Base-by-base conservation (phyloP, 2,888 invertebrate genomes). In the Coleophora deauratella region DNA sequence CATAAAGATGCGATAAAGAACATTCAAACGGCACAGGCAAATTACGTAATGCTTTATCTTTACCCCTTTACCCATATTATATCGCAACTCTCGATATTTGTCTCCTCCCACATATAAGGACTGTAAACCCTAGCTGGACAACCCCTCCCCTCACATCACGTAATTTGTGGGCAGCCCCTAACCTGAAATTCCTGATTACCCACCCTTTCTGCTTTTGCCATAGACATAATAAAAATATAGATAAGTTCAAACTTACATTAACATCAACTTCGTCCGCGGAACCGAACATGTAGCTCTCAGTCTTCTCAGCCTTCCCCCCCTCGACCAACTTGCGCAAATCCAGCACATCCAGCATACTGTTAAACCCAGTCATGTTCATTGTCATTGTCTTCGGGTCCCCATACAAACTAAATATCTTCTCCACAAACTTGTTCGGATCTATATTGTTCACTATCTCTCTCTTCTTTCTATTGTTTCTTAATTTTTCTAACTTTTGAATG, bases 281-380 rank as follows among this genome's bases (percentile, higher is more conserved):
- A 12, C 77, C 57, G 41, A 72, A 69, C 1, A 54, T 55, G 27
- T 63, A 66, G 27, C 57, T 67, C 21, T 70, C 70, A 9, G 42
- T 62, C 49, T 53, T 73, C 46, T 66, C 63, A 3, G 64, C 62
- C 3, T 64, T 56, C 0, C 81, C 77, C 11, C 86, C 85, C 9
- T 74, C 67, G 14, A 88, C 65, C 47, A 90, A 65, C 44, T 85
- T 84, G 41, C 84, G 69, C 3, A 92, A 71, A 12, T 89, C 88
- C 49, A 92, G 58, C 34, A 85, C 88, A 38, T 81, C 75, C 9
- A 94, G 75, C 79, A 94, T 87, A 40, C 74, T 88, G 49, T 91
- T 90, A 55, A 94, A 93, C n/a, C 91, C 91, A 3, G 88, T 87
- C 49, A 87, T 52, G 57, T 87, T 85, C 77, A 93, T 88, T 9